Base-by-base conservation (phyloP, 2,113 vertebrate genomes). In the Naja naja region DNA sequence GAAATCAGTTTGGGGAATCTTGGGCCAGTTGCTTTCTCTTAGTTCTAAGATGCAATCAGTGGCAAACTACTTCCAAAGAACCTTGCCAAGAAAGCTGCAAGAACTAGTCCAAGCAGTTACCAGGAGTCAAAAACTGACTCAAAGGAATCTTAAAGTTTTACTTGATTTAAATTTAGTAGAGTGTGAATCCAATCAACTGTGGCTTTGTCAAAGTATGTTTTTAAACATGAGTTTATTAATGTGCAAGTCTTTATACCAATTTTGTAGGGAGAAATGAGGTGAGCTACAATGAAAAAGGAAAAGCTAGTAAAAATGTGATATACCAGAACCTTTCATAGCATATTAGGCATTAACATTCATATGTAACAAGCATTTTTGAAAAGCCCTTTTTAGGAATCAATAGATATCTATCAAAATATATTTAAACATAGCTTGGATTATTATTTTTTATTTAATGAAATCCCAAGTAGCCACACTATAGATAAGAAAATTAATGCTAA, bases 401-500 rank as follows among this genome's bases (percentile, higher is more conserved):
- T 39, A 81, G n/a, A 81, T 20, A 39, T 81, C n/a, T 81, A 39
- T 39, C n/a, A 53, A 88, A n/a, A 88, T 88, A 49, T 49, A 47
- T 27, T 49, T 49, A 30, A 18, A 49, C 14, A 88, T 20, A 47
- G 25, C 25, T 22, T 88, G 30, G 18, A 39, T 54, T 34, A 20
- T 88, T 27, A 20, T 89, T 45, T 8, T 89, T 55, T 89, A 22
- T 90, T 53, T 81, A 90, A 54, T 47, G 27, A 90, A 53, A 53
- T 23, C 64, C 47, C 5, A n/a, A 34, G 9, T 5, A 87, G 9
- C 27, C 53, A 87, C 39, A 34, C 30, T 43, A 69, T 8, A 53
- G n/a, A 43, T 5, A 88, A 88, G n/a, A 39, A n/a, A 88, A 92
- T 88, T 54, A 69, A 92, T 55, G 52, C 39, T 22, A 91, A 91